Conservation (phyloP, 2,113 vertebrate genomes). For the Guaruba guarouba region DNA sequence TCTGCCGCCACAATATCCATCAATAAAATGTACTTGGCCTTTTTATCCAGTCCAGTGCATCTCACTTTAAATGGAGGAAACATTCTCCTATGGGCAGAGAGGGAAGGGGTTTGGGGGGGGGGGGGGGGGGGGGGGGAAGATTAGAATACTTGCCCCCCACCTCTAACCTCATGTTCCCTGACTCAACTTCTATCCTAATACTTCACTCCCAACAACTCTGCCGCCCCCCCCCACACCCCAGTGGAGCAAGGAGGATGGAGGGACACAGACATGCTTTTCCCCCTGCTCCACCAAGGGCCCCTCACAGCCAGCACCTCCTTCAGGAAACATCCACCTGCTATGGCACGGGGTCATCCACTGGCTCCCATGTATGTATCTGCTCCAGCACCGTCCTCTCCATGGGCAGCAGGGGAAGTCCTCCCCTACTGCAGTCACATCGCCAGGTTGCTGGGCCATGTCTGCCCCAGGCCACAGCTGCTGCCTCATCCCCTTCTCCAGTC, state of each 20-base stretch:
- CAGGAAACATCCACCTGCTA: not conserved
- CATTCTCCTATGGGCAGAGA: constrained; percentile 85
- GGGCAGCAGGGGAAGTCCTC: not conserved
- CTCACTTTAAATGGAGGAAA: constrained; percentile 99
- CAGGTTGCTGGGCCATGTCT: too few relatives aligned
- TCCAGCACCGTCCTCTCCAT: not conserved
- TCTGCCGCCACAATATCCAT: constrained; percentile 99
- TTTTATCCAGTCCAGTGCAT: constrained; percentile 98
- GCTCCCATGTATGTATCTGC: fast-evolving
- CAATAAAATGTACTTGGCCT: constrained; percentile 98
- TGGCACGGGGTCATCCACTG: fast-evolving
- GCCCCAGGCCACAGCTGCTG: not conserved
- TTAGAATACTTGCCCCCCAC: not conserved
- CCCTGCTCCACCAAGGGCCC: not conserved
- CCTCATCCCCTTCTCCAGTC: not conserved
- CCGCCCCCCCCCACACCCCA: too few relatives aligned
- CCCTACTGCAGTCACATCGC: fast-evolving
- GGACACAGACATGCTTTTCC: not conserved
- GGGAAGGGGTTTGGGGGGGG: not conserved
- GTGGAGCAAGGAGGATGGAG: fast-evolving
- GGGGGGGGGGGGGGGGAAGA: too few relatives aligned
- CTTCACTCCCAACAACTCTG: not conserved
- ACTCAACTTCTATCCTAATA: not conserved
- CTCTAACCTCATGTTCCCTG: not conserved
- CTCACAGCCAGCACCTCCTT: not conserved